Conservation (phyloP, 2,113 vertebrate genomes). For the Fulmarus glacialis region DNA sequence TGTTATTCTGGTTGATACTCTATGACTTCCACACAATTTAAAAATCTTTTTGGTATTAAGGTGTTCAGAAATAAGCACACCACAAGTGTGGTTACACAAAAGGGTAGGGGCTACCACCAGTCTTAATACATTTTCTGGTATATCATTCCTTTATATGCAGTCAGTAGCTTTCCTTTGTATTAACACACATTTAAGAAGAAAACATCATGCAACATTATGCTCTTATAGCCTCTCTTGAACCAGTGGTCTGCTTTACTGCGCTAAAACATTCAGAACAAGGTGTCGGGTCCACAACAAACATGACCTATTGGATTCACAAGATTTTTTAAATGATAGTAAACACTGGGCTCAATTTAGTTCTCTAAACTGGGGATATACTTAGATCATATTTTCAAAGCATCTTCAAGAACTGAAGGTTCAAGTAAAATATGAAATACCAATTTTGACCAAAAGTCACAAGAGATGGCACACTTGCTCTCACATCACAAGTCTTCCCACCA, state of each 20-base stretch:
- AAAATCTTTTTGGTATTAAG: background rate
- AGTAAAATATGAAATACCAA: background rate
- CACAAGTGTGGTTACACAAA: background rate
- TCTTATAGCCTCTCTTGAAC: background rate
- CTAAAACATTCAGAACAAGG: background rate
- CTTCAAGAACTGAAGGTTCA: background rate
- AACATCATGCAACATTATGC: background rate
- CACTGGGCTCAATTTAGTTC: background rate
- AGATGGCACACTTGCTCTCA: background rate
- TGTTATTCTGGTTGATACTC: background rate
- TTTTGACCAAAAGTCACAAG: background rate
- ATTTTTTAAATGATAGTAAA: background rate
- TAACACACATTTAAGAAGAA: background rate
- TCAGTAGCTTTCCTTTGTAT: background rate
- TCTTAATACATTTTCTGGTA: background rate
- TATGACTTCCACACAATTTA: background rate
- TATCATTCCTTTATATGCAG: background rate
- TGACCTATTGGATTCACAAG: background rate
- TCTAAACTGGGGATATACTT: background rate
- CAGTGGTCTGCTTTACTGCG: background rate
- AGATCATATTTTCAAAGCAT: background rate
- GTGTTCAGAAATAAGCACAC: background rate
- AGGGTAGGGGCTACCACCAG: background rate
- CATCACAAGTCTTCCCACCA: fast-evolving
- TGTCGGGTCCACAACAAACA: background rate